These are phyloP conservation scores for Puntigrus tetrazona DNA, from an alignment of 2,113 vertebrate species.

Conservation along the genomic window DNA sequence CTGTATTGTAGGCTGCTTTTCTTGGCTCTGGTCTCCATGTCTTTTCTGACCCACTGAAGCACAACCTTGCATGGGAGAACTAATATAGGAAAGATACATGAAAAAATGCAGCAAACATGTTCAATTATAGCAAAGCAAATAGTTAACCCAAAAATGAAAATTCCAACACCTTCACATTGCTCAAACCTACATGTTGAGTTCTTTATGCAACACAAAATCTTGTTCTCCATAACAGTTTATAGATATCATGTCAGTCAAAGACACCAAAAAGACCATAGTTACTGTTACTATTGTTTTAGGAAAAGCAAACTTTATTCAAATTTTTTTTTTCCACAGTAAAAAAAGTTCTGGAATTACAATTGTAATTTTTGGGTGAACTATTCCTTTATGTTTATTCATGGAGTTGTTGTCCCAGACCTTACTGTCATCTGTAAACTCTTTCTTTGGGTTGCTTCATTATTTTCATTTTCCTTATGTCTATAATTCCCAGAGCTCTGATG, in stretches of 20 bases:
- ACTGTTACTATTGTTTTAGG: not conserved
- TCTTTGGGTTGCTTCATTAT: slow-evolving; percentile 65
- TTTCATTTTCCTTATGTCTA: slow-evolving; percentile 61
- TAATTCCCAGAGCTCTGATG: slow-evolving; percentile 58
- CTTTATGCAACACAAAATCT: not conserved
- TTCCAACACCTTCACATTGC: not conserved
- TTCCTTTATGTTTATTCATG: not conserved
- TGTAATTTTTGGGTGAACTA: not conserved
- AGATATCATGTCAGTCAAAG: not conserved
- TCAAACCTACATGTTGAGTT: not conserved
- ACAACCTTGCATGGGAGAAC: not conserved
- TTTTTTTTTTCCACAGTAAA: not conserved
- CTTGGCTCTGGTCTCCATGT: slow-evolving; percentile 53
- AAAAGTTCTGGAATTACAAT: not conserved
- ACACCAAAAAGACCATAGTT: not conserved
- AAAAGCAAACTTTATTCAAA: not conserved
- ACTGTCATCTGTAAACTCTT: slow-evolving; percentile 68
- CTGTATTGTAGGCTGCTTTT: slow-evolving; percentile 47
- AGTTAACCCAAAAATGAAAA: not conserved
- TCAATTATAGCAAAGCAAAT: not conserved
- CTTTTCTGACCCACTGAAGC: slow-evolving; percentile 34
- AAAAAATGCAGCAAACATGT: not conserved
- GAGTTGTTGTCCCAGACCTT: slow-evolving; percentile 56
- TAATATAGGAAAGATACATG: not conserved
- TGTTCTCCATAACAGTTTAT: not conserved